Conservation (phyloP, 2,888 invertebrate genomes). For the Creontiades dilutus region DNA sequence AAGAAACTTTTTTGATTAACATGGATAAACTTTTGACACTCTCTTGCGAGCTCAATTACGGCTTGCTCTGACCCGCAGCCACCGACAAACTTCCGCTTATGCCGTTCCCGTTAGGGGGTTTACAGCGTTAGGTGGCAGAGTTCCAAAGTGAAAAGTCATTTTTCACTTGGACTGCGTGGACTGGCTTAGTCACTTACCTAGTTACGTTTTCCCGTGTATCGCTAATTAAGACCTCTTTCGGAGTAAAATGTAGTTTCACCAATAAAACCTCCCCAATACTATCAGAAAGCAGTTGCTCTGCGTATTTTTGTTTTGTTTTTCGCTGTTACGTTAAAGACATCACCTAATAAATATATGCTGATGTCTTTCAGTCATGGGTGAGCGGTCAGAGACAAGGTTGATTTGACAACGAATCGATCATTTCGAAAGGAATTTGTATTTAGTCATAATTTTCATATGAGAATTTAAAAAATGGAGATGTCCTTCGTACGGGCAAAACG, state of each 20-base stretch:
- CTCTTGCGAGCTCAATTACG: conserved; percentile 53
- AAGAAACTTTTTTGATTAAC: conserved; percentile 55
- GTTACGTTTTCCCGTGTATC: background rate
- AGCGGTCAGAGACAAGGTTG: no score
- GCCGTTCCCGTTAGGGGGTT: background rate
- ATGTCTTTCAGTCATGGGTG: background rate
- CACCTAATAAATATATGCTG: background rate
- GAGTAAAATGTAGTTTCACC: background rate
- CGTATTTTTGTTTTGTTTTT: no score
- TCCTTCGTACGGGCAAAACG: background rate
- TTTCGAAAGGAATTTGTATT: background rate
- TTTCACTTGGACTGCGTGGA: conserved; percentile 16
- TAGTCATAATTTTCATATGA: background rate
- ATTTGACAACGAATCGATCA: no score
- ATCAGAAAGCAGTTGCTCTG: no score
- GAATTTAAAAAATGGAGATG: background rate
- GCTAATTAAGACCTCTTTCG: background rate
- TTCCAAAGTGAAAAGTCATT: conserved; percentile 27
- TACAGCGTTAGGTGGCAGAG: conserved; percentile 25
- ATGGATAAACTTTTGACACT: conserved; percentile 56
- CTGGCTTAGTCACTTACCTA: background rate
- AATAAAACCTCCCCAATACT: background rate
- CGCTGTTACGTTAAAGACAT: no score
- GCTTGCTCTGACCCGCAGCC: conserved; percentile 6
- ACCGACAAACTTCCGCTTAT: conserved; percentile 11